phyloP scores from a whole-genome alignment of 2,113 vertebrate species.

The Passer montanus region DNA sequence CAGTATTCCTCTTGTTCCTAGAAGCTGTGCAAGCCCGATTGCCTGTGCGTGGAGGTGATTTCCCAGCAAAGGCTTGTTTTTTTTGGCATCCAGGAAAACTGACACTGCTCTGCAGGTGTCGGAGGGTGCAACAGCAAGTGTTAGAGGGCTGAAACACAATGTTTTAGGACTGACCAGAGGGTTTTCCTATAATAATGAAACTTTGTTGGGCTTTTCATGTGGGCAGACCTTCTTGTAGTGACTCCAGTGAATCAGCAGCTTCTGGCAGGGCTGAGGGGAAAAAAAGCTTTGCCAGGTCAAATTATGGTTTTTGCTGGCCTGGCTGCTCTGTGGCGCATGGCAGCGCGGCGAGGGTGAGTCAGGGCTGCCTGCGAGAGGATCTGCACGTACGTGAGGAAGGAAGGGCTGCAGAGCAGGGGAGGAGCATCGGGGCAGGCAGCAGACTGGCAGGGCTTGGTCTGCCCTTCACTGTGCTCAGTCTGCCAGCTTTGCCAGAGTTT shows the following conservation, averaged over 20 bases:
- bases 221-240: constrained; percentile 28
- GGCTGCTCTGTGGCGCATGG: constrained; percentile 42
- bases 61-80: neutral
- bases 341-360: constrained; percentile 42
- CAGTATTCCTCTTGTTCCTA: neutral
- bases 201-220: constrained; percentile 35
- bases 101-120: neutral
- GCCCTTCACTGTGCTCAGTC: neutral
- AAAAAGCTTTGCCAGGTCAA: neutral
- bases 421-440: neutral
- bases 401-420: neutral
- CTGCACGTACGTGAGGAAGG: constrained; percentile 43
- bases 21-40: neutral
- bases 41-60: neutral
- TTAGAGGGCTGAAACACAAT: constrained; percentile 33
- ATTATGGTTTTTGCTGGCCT: constrained; percentile 17
- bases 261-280: constrained; percentile 33
- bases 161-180: neutral
- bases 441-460: neutral
- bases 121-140: constrained; percentile 7
- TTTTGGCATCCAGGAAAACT: neutral
- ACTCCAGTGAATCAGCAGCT: constrained; percentile 55
- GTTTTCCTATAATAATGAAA: constrained; percentile 22
- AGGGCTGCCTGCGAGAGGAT: constrained; percentile 1
- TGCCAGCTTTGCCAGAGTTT: neutral